A percentile compares a stretch with the other conserved stretches of the same genome.
Conservation (phyloP, 2,113 vertebrate genomes). For the Ardeotis arabs region DNA sequence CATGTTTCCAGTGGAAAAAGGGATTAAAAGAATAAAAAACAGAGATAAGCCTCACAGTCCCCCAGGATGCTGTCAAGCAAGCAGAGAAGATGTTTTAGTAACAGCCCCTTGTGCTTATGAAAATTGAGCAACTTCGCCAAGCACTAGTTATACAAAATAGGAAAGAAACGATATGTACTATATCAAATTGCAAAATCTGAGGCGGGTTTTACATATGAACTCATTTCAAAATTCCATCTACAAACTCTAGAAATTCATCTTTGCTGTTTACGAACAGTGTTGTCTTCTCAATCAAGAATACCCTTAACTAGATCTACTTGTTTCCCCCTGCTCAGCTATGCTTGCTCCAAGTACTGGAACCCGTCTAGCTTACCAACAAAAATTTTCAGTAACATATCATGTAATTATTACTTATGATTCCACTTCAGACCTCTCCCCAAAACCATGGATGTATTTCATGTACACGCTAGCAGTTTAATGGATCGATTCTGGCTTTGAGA, state of each 20-base stretch:
- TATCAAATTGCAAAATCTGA: not conserved
- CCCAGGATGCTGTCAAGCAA: not conserved
- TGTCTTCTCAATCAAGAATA: not conserved
- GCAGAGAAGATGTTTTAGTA: not conserved
- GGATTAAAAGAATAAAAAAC: not conserved
- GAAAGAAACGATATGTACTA: accelerated
- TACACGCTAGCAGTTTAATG: not conserved
- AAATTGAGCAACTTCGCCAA: not conserved
- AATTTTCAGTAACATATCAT: not conserved
- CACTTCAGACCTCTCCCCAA: not conserved
- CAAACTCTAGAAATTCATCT: not conserved
- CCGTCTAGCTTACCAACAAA: not conserved
- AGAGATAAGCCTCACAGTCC: not conserved
- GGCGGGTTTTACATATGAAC: not conserved
- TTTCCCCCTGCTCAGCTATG: accelerated
- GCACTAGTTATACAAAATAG: not conserved
- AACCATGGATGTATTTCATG: not conserved
- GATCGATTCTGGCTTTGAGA: not conserved
- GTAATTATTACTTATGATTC: not conserved
- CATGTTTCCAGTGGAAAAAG: not conserved
- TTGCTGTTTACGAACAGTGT: not conserved
- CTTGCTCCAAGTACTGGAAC: not conserved
- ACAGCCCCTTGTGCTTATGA: not conserved
- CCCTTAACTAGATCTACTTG: not conserved
- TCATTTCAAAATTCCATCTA: not conserved